These are phyloP conservation scores for Clistopyga incitator DNA, from an alignment of 2,888 invertebrate species.

Conservation along the genomic window DNA sequence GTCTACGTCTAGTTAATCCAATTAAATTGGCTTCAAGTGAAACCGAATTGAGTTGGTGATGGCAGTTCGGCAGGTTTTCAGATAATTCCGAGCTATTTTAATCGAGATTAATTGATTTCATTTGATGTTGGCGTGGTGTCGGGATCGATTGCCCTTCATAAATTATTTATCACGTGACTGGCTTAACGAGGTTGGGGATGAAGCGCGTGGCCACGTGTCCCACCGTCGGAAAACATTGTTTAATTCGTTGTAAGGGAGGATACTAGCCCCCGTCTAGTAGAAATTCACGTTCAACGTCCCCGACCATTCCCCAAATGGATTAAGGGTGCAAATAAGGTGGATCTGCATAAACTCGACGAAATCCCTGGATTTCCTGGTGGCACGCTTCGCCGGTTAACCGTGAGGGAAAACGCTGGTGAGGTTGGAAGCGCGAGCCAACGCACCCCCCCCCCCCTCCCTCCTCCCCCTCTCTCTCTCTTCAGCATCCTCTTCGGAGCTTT, in stretches of 20 bases:
- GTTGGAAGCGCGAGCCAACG: conserved; percentile 39
- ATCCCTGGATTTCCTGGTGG: conserved; percentile 53
- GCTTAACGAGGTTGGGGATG: conserved; percentile 7
- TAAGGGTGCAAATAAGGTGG: conserved; percentile 58
- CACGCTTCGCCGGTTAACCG: conserved; percentile 58
- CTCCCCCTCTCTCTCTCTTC: no score
- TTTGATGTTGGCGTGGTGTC: background rate
- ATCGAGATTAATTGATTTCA: background rate
- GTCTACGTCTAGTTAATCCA: no score
- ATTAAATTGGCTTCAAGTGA: no score
- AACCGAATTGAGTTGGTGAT: background rate
- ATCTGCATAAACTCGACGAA: conserved; percentile 55
- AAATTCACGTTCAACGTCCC: conserved; percentile 22
- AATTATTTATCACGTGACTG: no score
- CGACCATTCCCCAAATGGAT: conserved; percentile 47
- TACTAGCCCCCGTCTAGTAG: conserved; percentile 30
- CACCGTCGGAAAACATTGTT: conserved; percentile 30
- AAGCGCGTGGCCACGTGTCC: background rate
- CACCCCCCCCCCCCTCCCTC: background rate
- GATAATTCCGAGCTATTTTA: background rate
- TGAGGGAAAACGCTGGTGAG: conserved; percentile 45
- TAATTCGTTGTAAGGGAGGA: conserved; percentile 36
- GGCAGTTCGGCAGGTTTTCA: background rate
- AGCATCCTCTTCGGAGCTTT: background rate
- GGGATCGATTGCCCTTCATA: conserved; percentile 9